Evolutionary conservation across 1,140 invertebrate species (phyloP).

Genomic region (Drepana arcuata): DNA sequence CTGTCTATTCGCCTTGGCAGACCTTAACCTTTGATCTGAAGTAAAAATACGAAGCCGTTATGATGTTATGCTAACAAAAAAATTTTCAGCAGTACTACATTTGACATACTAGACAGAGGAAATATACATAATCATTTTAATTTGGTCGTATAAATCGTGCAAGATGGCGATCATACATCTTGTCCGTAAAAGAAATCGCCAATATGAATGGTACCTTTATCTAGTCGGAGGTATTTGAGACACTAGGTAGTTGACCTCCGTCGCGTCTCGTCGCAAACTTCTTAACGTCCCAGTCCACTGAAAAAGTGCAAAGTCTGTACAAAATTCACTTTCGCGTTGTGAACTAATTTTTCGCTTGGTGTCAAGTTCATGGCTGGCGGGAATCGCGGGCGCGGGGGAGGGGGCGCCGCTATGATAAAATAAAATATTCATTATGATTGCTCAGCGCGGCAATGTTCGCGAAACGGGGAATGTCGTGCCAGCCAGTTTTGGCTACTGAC

Average conservation of each 20-base stretch:
- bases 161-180: no score
- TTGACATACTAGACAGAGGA: no score
- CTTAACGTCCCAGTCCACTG: conserved; percentile 62
- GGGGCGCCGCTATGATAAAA: conserved; percentile 55
- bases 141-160: no score
- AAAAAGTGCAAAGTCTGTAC: conserved; percentile 67
- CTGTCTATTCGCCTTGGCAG: no score
- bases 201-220: no score
- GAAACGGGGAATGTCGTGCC: conserved; percentile 24
- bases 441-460: conserved; percentile 51
- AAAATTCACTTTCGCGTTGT: conserved; percentile 70
- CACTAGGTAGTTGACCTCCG: conserved; percentile 6
- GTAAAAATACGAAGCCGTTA: no score
- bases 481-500: conserved; percentile 27
- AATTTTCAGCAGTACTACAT: no score
- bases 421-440: conserved; percentile 71
- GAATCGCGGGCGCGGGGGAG: conserved; percentile 14
- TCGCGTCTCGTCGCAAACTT: conserved; percentile 30
- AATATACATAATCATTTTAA: no score
- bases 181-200: no score
- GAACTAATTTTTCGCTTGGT: conserved; percentile 69
- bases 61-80: no score
- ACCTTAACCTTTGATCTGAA: no score
- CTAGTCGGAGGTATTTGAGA: no score
- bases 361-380: conserved; percentile 64